Conservation (phyloP, 2,888 invertebrate genomes). For the Tetanocera ferruginea region DNA sequence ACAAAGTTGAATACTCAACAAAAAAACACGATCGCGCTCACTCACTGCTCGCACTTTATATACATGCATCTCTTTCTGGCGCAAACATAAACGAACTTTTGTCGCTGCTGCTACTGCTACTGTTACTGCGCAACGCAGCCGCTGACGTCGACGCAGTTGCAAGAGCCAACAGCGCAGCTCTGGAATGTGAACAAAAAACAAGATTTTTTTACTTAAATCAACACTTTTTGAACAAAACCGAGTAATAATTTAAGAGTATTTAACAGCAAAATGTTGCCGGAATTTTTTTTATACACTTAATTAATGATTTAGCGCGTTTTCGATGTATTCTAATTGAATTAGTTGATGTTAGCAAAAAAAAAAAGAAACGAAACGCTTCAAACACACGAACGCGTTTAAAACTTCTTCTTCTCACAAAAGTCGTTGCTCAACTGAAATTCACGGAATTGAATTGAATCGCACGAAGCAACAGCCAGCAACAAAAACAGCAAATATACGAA, state of each 20-base stretch:
- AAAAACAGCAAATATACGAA: constrained; percentile 34
- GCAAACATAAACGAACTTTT: constrained; percentile 4
- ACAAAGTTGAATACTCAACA: constrained; percentile 10
- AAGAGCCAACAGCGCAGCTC: constrained; percentile 13
- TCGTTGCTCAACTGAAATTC: constrained; percentile 50
- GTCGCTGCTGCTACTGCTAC: neutral
- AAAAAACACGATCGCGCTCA: neutral
- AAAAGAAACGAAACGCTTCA: neutral
- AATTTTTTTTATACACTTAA: neutral
- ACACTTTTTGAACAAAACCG: neutral
- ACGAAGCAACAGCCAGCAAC: constrained; percentile 15
- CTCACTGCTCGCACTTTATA: neutral
- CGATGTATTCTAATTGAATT: constrained; percentile 1
- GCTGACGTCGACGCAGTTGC: constrained; percentile 25
- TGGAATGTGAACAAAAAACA: constrained; percentile 30
- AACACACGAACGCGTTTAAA: constrained; percentile 23
- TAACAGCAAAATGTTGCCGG: neutral
- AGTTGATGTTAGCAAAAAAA: neutral
- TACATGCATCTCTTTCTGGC: constrained; percentile 33
- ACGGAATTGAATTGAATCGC: constrained; percentile 40
- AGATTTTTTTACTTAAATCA: neutral
- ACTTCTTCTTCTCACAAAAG: constrained; percentile 44
- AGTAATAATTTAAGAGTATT: neutral
- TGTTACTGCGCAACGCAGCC: constrained; percentile 6
- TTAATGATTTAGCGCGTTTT: neutral